Evolutionary conservation across 2,113 vertebrate genomes (phyloP), one percentile per base, ranked within the genome.

Genomic region (Strix uralensis): DNA sequence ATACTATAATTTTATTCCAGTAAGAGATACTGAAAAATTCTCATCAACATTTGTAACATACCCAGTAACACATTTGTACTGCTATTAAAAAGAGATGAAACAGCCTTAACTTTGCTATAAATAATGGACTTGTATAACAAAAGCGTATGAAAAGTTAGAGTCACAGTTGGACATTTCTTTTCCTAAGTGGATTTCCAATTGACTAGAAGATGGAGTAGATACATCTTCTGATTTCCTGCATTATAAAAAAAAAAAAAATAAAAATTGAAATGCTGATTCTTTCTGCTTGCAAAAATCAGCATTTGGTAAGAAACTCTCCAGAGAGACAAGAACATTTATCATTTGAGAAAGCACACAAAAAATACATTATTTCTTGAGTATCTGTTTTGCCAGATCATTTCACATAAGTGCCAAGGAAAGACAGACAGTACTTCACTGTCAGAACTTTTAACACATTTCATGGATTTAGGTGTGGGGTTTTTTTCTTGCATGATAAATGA

Each of bases 351-450:
- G 90, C 94, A 95, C 97, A 97, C 75, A 96, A 96, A 96, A 95
- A 97, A 96, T 83, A 93, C 94, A 97, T 98, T 97, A 97, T 97
- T 97, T 97, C 96, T 97, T 96, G 93, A 96, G 92, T 97, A 96
- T 98, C 97, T 97, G 92, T 97, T 98, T 98, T 98, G 96, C 98
- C 98, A 98, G 96, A 97, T 98, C 98, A 98, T 98, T 98, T 98
- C 98, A 98, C 98, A 96, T 94, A 97, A 98, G 97, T 63, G n/a
- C 94, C 62, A 34, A 63, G 71, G 92, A 97, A 97, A 97, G 97
- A 94, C 94, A 97, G 96, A 95, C 94, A 98, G 96, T 98, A 94
- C 81, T 97, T 98, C 98, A 98, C 96, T 98, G 97, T 98, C 98
- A 98, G 55, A 96, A 97, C 88, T 89, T 93, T 92, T 96, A 97